Conservation (phyloP, 1,140 invertebrate species). For the Nylanderia fulva region DNA sequence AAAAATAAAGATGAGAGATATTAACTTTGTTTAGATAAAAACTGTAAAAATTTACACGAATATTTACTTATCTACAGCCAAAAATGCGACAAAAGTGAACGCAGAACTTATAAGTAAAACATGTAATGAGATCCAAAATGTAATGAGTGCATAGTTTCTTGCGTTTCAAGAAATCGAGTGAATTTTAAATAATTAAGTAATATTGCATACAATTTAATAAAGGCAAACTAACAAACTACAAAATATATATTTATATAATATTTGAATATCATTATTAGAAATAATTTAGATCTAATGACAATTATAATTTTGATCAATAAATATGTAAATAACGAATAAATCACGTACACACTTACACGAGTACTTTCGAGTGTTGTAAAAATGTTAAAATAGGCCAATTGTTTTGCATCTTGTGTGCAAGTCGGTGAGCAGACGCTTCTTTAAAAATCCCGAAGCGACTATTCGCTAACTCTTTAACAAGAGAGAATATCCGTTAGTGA, state of each 20-base stretch:
- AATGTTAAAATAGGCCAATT: slow-evolving; percentile 74
- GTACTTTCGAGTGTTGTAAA: slow-evolving; percentile 65
- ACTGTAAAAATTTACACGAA: too few relatives aligned
- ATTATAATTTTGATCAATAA: slow-evolving; percentile 36
- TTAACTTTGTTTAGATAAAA: too few relatives aligned
- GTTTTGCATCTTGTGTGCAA: slow-evolving; percentile 50
- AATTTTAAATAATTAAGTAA: too few relatives aligned
- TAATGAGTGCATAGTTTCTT: too few relatives aligned
- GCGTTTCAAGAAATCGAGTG: too few relatives aligned
- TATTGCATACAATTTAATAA: too few relatives aligned
- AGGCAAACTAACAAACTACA: not conserved
- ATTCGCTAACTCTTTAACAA: slow-evolving; percentile 71
- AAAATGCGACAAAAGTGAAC: too few relatives aligned
- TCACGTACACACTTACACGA: slow-evolving; percentile 55
- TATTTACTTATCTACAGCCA: too few relatives aligned
- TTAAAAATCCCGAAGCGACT: slow-evolving; percentile 45
- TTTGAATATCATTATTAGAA: slow-evolving; percentile 16
- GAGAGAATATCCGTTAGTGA: slow-evolving; percentile 81
- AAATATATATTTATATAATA: not conserved
- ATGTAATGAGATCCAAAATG: too few relatives aligned
- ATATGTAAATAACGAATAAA: slow-evolving; percentile 63
- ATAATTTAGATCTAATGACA: not conserved
- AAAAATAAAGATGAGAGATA: too few relatives aligned
- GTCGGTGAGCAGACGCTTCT: slow-evolving; percentile 16
- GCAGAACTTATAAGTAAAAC: too few relatives aligned